Evolutionary conservation across 2,797 vertebrate species (phyloP), one percentile per base, ranked within the genome.

Genomic region (Staurois parvus): DNA sequence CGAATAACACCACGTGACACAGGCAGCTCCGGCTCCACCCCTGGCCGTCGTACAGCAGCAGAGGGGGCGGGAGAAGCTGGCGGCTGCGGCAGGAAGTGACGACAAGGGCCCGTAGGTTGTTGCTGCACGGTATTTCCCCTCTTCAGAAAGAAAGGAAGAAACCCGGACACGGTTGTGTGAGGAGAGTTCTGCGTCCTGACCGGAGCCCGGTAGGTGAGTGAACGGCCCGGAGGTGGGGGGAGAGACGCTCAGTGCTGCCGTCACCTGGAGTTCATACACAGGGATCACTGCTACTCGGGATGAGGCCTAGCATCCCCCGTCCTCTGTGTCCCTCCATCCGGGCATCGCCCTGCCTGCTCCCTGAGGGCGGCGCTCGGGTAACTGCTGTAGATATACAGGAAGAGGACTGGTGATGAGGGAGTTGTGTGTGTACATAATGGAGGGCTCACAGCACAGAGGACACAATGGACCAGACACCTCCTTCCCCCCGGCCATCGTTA

Each of bases 31-130:
- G 34, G n/a, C 52, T 52, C 52, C 79, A 9, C 24, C 80, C 29
- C 21, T 45, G 21, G 3, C 26, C 32, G 3, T 0, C 24, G 24
- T 4, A 15, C 34, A 77, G 70, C 64, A 8, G 59, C 42, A 17
- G 48, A 32, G 9, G 62, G 78, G 78, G 78, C 67, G 78, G 78
- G 67, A 72, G 42, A 26, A 6, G 30, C 45, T 69, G 28, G 40
- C 76, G 59, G 29, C 77, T 68, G 24, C 13, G 48, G 2, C 78
- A 45, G 84, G 84, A 85, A 85, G 84, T 85, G 84, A 85, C 84
- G 84, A 59, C 70, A 81, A 10, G 4, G 40, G 32, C 56, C 30
- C 72, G 78, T 76, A 42, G 84, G 62, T 80, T 85, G 78, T 85
- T 85, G 72, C 78, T 85, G 78, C 72, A 72, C 78, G 80, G 76